Conservation (phyloP, 2,797 vertebrate species). For the Loriculus beryllinus region DNA sequence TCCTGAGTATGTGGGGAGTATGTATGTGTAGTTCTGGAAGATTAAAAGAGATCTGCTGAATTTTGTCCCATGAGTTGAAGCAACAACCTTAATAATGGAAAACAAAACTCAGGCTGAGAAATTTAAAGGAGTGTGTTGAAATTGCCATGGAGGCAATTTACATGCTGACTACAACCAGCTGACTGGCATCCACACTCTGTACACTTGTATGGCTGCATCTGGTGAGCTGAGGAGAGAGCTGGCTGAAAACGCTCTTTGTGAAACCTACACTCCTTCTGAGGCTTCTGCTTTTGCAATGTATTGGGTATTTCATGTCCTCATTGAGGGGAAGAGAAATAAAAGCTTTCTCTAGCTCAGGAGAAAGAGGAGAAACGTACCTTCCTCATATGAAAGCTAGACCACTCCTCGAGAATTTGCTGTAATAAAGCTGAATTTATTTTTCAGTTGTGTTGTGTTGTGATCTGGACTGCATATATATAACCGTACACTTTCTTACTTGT, state of each 20-base stretch:
- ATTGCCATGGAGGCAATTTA: not conserved
- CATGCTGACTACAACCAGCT: not conserved
- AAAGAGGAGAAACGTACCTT: not conserved
- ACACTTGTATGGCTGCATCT: not conserved
- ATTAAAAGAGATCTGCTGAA: not conserved
- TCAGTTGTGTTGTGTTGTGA: not conserved
- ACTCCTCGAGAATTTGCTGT: not conserved
- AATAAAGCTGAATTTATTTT: not conserved
- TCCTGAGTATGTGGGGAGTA: not conserved
- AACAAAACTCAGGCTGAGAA: not conserved
- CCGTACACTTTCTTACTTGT: not conserved
- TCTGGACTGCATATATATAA: not conserved
- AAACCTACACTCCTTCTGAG: not conserved
- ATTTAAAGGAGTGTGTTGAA: not conserved
- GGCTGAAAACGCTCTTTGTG: not conserved
- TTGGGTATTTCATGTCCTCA: not conserved
- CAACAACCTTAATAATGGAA: not conserved
- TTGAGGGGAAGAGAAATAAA: not conserved
- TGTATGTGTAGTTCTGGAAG: not conserved
- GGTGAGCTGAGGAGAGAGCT: not conserved
- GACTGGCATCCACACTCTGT: not conserved
- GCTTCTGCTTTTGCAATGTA: not conserved
- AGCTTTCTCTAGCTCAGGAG: not conserved
- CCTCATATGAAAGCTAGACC: not conserved
- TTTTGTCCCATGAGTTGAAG: not conserved